Base-by-base conservation (phyloP, 2,113 vertebrate species). In the Gymnocephalus cernua region DNA sequence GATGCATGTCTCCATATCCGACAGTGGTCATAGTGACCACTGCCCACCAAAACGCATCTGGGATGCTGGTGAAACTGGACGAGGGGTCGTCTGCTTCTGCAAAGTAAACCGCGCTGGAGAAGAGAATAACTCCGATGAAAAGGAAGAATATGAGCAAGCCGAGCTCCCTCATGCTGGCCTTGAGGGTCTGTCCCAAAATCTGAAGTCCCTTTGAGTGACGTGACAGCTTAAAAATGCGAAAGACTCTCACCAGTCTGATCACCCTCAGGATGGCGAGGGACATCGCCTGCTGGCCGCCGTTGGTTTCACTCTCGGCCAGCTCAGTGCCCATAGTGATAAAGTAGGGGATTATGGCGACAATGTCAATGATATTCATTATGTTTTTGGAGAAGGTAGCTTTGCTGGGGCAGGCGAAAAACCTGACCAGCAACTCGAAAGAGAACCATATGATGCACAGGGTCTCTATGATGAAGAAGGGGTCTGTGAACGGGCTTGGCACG, bases 1-100 rank as follows among this genome's bases (percentile, higher is more conserved):
- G 98, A 85, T 98, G 96, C 98, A 99, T 99, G 90, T 99, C 98
- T 6, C 98, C 98, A 0, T 99, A 99, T 18, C 98, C 98, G 4
- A 99, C 98, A 0, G 98, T 99, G 72, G 98, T 99, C 98, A 99
- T 99, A 90, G 98, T 99, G 23, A 99, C 98, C 91, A 99, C 98
- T 0, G 98, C 98, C 98, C 98, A 99, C 98, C 98, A 99, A 87
- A 99, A 99, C 66, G 98, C 98, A 15, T 99, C 98, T 0, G 98
- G 98, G 91, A 99, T 99, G 92, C 98, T 99, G 74, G 94, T 97
- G 91, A 99, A 99, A 18, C 97, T 96, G 6, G 98, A 99, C 25
- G 96, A 91, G 56, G 98, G 98, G 88, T 99, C 98, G 21, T 99
- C 98, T 0, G 98, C 97, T 61, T 99, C 98, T 0, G 98, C 98